A percentile compares a stretch with the other conserved stretches of the same genome.
These are phyloP conservation scores for Poeciliopsis presidionis DNA, from an alignment of 2,797 vertebrate species.

Conservation along the genomic window DNA sequence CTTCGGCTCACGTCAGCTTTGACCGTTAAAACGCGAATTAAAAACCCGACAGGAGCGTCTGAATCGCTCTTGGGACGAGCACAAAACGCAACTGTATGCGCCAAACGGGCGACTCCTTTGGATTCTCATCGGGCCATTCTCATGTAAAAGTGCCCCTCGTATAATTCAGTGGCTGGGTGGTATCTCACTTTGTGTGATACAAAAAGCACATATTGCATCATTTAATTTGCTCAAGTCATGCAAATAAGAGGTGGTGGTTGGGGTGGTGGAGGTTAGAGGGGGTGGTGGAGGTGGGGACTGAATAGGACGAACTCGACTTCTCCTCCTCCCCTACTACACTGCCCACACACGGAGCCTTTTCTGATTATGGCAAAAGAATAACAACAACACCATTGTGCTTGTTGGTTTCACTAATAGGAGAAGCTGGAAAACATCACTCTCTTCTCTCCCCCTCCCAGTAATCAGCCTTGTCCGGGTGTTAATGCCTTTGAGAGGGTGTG, in stretches of 20 bases:
- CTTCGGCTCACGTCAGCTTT: background rate
- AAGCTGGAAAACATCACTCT: slow-evolving; percentile 99
- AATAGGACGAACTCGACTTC: slow-evolving; percentile 99
- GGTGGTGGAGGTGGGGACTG: slow-evolving; percentile 76
- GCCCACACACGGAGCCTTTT: slow-evolving; percentile 99
- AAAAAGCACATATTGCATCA: slow-evolving; percentile 99
- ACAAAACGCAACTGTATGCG: slow-evolving; percentile 69
- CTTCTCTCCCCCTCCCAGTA: slow-evolving; percentile 81
- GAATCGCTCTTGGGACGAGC: background rate
- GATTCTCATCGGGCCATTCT: slow-evolving; percentile 85
- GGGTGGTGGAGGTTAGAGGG: slow-evolving; percentile 17
- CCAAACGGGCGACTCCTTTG: slow-evolving; percentile 85
- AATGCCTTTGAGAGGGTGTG: slow-evolving; percentile 93
- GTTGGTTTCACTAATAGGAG: slow-evolving; percentile 99
- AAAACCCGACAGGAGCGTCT: background rate
- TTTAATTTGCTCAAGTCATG: slow-evolving; percentile 99
- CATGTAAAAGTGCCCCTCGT: slow-evolving; percentile 89
- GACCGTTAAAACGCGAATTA: background rate
- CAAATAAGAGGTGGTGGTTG: slow-evolving; percentile 87
- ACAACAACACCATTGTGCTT: slow-evolving; percentile 99
- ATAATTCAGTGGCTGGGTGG: slow-evolving; percentile 97
- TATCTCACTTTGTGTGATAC: slow-evolving; percentile 98
- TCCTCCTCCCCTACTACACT: slow-evolving; percentile 98
- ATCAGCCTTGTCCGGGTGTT: slow-evolving; percentile 94
- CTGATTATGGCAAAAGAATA: slow-evolving; percentile 99